Conservation (phyloP, 30 jellyfish, hydroid and myxozoan species). For the Cassiopea andromeda region DNA sequence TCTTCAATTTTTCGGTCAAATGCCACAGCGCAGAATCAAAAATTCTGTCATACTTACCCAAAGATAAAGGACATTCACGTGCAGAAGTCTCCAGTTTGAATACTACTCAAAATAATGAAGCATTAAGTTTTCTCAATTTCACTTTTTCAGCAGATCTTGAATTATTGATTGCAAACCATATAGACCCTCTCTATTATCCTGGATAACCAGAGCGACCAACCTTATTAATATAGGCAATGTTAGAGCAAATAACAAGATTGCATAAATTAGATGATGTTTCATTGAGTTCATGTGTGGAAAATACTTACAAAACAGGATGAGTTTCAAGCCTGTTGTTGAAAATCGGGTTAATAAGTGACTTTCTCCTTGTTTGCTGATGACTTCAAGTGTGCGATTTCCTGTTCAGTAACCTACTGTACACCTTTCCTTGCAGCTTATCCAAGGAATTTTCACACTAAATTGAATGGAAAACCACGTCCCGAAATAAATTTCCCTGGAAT, state of each 20-base stretch:
- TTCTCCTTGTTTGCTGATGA: neutral
- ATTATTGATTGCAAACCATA: neutral
- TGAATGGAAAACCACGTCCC: no score
- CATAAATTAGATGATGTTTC: neutral
- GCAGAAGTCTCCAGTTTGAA: neutral
- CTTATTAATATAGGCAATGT: neutral
- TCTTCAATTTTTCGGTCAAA: no score
- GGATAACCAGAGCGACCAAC: slow-evolving; percentile 11
- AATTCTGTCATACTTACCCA: no score
- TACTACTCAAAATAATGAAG: neutral
- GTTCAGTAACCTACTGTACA: neutral
- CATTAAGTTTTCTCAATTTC: neutral
- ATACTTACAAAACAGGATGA: neutral
- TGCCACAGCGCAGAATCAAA: no score
- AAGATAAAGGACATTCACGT: neutral
- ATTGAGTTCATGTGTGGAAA: neutral
- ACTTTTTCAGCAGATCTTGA: neutral
- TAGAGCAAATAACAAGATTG: neutral
- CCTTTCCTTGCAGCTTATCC: no score
- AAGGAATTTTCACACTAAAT: no score
- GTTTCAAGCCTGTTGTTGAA: neutral
- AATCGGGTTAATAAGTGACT: neutral
- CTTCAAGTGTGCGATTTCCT: neutral
- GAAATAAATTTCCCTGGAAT: no score
- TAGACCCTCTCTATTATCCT: neutral